These are phyloP conservation scores for Amphipyra berbera DNA, from an alignment of 2,888 invertebrate genomes.

Conservation along the genomic window DNA sequence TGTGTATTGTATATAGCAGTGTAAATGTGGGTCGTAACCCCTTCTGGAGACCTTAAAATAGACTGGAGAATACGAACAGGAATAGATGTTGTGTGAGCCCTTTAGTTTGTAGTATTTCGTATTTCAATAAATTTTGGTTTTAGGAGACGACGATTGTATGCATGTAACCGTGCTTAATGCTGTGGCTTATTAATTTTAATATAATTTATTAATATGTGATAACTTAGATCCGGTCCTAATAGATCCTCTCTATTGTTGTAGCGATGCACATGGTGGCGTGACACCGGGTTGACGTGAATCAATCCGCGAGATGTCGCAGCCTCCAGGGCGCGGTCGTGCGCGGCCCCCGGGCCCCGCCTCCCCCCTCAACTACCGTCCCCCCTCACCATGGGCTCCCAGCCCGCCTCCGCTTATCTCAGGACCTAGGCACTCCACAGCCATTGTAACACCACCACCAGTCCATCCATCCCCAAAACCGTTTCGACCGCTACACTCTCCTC, in stretches of 20 bases:
- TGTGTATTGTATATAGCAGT: conserved; percentile 59
- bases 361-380: conserved; percentile 93
- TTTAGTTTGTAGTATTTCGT: conserved; percentile 15
- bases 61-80: conserved; percentile 41
- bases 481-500: conserved; percentile 86
- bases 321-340: conserved; percentile 87
- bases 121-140: conserved; percentile 19
- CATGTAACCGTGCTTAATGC: conserved; percentile 3
- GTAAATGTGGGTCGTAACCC: conserved; percentile 66
- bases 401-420: conserved; percentile 93
- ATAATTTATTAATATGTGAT: no score
- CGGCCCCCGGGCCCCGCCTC: conserved; percentile 84
- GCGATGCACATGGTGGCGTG: conserved; percentile 88
- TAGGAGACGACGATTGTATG: no score
- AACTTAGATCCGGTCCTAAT: not conserved
- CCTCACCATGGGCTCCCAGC: conserved; percentile 94
- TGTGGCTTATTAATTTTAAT: conserved; percentile 7
- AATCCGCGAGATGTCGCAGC: conserved; percentile 89
- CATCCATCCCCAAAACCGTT: conserved; percentile 87
- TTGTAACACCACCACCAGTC: conserved; percentile 90
- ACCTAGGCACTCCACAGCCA: conserved; percentile 88
- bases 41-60: conserved; percentile 64
- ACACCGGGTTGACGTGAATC: conserved; percentile 88
- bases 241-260: conserved; percentile 75
- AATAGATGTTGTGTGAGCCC: conserved; percentile 43